A percentile compares a stretch with the other conserved stretches of the same genome.
Conservation (phyloP, 2,888 invertebrate genomes). For the Phengaris alcon region DNA sequence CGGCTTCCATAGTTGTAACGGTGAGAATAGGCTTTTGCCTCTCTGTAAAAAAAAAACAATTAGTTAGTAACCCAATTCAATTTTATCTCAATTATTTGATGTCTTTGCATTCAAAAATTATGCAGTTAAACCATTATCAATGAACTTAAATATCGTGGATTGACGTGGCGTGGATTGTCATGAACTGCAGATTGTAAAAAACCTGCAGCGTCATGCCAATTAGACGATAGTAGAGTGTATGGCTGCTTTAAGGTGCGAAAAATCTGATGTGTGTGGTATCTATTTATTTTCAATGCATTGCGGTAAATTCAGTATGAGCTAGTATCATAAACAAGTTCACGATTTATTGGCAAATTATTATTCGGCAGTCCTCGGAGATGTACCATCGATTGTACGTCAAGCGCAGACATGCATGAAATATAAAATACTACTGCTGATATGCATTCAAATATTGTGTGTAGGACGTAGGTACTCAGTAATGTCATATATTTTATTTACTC, state of each 20-base stretch:
- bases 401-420: slow-evolving; percentile 22
- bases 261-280: too few relatives aligned
- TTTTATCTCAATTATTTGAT: neutral
- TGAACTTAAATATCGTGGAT: too few relatives aligned
- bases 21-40: slow-evolving; percentile 71
- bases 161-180: too few relatives aligned
- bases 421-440: slow-evolving; percentile 16
- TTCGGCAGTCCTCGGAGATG: neutral
- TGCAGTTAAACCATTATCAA: too few relatives aligned
- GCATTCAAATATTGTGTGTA: slow-evolving; percentile 20
- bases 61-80: neutral
- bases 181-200: too few relatives aligned
- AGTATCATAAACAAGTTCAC: neutral
- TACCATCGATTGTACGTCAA: slow-evolving; percentile 24
- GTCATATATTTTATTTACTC: neutral
- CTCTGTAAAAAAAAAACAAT: slow-evolving; percentile 51
- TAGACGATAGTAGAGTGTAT: too few relatives aligned
- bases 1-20: slow-evolving; percentile 75
- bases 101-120: neutral
- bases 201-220: too few relatives aligned
- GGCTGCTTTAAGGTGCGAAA: too few relatives aligned
- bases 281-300: neutral
- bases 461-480: neutral
- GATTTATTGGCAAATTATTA: slow-evolving; percentile 11
- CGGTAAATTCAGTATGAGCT: neutral